Evolutionary conservation across 1,140 invertebrate species (phyloP).

Genomic region (Drosophila ananassae): DNA sequence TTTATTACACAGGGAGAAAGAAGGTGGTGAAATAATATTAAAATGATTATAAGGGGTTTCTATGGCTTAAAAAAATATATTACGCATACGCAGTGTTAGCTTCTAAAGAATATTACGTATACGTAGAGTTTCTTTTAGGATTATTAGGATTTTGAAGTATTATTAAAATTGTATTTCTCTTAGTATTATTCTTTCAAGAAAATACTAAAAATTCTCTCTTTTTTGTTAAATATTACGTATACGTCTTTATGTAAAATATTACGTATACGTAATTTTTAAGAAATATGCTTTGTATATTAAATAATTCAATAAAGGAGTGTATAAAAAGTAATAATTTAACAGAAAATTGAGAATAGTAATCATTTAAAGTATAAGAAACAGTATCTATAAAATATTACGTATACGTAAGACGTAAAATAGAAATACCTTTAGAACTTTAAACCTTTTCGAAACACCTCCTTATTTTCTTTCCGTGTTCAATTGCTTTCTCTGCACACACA

Average conservation of each 20-base stretch:
- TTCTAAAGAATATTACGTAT: not conserved
- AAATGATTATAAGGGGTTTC: not conserved
- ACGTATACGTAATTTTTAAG: not conserved
- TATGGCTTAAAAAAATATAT: not conserved
- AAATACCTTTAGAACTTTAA: not conserved
- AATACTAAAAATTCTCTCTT: too few species aligned
- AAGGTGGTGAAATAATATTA: too few species aligned
- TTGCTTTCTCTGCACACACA: slow-evolving; percentile 41
- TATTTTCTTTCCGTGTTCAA: slow-evolving; percentile 2
- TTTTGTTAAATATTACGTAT: too few species aligned
- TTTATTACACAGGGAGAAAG: not conserved
- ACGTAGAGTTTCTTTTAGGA: too few species aligned
- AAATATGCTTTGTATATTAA: too few species aligned
- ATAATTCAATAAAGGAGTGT: too few species aligned
- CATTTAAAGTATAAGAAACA: too few species aligned
- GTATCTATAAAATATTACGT: not conserved
- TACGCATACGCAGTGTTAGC: not conserved
- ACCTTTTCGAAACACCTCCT: not conserved
- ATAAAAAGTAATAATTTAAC: too few species aligned
- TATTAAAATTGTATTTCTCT: not conserved
- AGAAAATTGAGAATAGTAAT: too few species aligned
- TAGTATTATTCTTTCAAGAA: too few species aligned
- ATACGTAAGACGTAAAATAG: not conserved
- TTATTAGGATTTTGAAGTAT: too few species aligned
- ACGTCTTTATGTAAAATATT: too few species aligned